phyloP scores from a whole-genome alignment of 2,113 vertebrate species.

The Calonectris borealis region DNA sequence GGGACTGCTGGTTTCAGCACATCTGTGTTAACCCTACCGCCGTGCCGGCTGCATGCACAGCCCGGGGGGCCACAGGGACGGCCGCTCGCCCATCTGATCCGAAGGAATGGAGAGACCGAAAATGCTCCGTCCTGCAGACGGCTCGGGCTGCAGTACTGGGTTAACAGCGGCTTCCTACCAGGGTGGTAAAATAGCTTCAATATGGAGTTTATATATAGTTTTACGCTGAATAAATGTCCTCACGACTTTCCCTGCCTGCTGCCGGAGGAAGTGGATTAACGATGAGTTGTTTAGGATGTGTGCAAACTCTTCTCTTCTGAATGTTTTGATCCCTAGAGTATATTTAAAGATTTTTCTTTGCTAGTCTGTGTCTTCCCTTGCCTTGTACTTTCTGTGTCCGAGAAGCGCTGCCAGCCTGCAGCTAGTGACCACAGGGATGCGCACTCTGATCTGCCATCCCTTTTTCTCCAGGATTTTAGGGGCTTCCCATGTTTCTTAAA shows the following conservation, averaged over 20 bases:
- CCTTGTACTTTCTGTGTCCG: rapidly evolving
- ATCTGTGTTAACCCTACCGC: not conserved
- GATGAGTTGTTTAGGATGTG: too few relatives aligned
- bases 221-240: not conserved
- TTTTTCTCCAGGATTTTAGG: not conserved
- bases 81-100: rapidly evolving
- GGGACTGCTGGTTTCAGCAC: not conserved
- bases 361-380: not conserved
- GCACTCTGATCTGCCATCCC: not conserved
- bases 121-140: not conserved
- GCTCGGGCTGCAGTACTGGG: rapidly evolving
- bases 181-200: not conserved
- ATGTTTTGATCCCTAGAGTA: not conserved
- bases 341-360: not conserved
- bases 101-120: not conserved
- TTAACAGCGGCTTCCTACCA: not conserved
- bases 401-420: not conserved
- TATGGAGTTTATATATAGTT: not conserved
- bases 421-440: not conserved
- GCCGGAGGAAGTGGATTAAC: not conserved
- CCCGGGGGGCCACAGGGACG: not conserved
- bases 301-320: not conserved
- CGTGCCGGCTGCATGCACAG: rapidly evolving
- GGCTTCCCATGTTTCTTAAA: not conserved
- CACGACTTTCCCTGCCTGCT: not conserved